Evolutionary conservation across 2,888 invertebrate species (phyloP), one percentile per base, ranked within the genome.

Genomic region (Rhimphoctona megacephalus): DNA sequence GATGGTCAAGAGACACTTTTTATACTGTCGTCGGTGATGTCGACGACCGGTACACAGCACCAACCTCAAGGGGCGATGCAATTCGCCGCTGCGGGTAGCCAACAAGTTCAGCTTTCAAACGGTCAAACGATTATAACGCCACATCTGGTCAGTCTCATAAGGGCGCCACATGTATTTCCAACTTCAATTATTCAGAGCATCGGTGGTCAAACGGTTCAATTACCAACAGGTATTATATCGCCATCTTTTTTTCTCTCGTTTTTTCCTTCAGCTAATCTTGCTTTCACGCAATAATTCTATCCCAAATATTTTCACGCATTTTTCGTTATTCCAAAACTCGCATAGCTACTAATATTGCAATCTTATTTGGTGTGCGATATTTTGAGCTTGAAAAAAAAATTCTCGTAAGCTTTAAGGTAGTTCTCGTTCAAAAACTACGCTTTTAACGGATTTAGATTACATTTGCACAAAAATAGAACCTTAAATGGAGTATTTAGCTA

Each of bases 1-100:
- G 98, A 99, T 94, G 98, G 98, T 0, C 98, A 98, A 93, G 98
- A 99, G 92, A 98, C 98, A 0, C 96, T 98, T 33, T 98, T 98
- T 93, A 98, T 98, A 92, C 98, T 98, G 5, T 97, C 98, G 25
- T 96, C 97, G 87, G 96, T 96, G 36, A 96, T 96, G 89, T 96
- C 93, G 1, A 92, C 92, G 0, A 90, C 92, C 91, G 94, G 95
- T 92, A 89, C 95, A 90, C 93, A 96, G 94, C 92, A 95, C 93
- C 94, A 94, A 83, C 89, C 90, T 2, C 95, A 94, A 85, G 93
- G 94, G 0, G 90, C 94, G 0, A 94, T 94, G 94, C 94, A 94
- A 57, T 94, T 94, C 49, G 76, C 94, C 0, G 91, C 94, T 4
- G 92, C 94, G 4, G 92, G 93, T 69, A 93, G 93, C n/a, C 94